phyloP scores from a whole-genome alignment of 2,888 invertebrate species.

The Muschampia plurimacula region DNA sequence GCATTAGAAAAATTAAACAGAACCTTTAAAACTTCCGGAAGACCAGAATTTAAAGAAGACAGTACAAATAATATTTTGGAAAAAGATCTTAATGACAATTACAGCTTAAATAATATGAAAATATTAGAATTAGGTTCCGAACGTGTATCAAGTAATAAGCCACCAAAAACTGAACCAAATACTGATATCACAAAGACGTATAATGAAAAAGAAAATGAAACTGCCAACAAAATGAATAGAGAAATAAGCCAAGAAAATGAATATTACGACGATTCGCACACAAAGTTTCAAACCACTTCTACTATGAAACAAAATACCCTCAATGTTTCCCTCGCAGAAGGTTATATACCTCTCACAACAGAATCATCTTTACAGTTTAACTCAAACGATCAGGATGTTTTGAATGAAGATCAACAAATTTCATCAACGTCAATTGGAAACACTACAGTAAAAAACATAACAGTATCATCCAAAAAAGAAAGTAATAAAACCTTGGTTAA shows the following conservation, averaged over 20 bases:
- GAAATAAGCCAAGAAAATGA: background rate
- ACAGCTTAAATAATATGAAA: background rate
- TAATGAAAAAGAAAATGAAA: background rate
- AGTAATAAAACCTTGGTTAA: too few species aligned
- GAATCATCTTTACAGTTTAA: background rate
- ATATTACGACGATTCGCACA: background rate
- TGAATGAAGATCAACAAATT: background rate
- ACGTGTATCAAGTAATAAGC: background rate
- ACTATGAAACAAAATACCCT: background rate
- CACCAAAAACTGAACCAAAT: background rate
- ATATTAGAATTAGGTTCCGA: background rate
- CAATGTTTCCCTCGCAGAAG: background rate
- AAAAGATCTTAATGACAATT: background rate
- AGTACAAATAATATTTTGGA: background rate
- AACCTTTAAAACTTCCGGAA: background rate
- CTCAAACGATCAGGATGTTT: background rate
- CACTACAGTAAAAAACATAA: too few species aligned
- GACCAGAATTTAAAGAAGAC: too few species aligned
- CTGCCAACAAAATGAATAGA: background rate
- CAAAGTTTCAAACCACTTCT: background rate
- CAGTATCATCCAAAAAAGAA: too few species aligned
- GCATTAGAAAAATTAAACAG: background rate
- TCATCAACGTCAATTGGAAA: background rate
- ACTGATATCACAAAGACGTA: background rate
- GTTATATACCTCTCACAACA: background rate